Conservation (phyloP, 2,888 invertebrate species). For the Scaeva pyrastri region DNA sequence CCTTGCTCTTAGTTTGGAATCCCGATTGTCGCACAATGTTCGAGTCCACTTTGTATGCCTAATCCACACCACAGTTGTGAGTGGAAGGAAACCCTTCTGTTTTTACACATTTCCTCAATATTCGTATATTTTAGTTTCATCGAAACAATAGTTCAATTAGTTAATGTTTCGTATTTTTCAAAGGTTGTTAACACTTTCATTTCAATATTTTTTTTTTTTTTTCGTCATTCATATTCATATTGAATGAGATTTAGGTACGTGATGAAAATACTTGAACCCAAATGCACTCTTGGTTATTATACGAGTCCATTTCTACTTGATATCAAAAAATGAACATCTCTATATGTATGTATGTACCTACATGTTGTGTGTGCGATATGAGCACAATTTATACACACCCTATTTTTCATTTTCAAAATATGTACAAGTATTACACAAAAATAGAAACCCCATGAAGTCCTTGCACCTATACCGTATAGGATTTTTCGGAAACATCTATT, state of each 20-base stretch:
- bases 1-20: background rate
- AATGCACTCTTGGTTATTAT: conserved; percentile 48
- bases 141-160: conserved; percentile 29
- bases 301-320: conserved; percentile 13
- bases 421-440: background rate
- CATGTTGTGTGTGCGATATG: conserved; percentile 31
- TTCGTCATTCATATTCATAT: conserved; percentile 62
- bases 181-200: conserved; percentile 35
- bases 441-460: background rate
- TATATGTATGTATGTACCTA: too few relatives aligned
- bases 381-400: conserved; percentile 50
- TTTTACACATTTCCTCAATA: background rate
- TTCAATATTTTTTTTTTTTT: background rate
- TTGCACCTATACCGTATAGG: too few relatives aligned
- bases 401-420: conserved; percentile 6
- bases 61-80: background rate
- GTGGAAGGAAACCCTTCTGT: background rate
- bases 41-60: background rate
- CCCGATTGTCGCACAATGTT: background rate
- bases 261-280: conserved; percentile 60
- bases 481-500: background rate
- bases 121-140: background rate
- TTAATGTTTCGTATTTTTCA: conserved; percentile 31
- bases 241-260: conserved; percentile 61
- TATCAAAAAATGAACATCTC: conserved; percentile 45